Evolutionary conservation across 2,797 vertebrate genomes (phyloP), one percentile per base, ranked within the genome.

Genomic region (Eulemur albifrons): DNA sequence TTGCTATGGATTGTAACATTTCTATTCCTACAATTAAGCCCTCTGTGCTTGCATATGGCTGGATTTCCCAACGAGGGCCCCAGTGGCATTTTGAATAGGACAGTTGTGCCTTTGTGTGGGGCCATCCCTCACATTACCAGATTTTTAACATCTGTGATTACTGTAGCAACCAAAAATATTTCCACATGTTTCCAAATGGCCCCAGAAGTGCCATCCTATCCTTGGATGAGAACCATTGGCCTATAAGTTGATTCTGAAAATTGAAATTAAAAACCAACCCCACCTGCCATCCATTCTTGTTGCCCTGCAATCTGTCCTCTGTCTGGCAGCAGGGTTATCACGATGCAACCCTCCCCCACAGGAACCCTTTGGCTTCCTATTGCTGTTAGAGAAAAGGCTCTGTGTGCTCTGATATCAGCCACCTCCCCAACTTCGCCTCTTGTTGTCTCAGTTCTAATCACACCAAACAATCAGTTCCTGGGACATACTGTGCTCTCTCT

Each of bases 91-190:
- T 94, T 35, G 76, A 79, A 83, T 57, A 82, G 32, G 40, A 94
- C 4, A 38, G 17, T 65, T 93, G 32, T 72, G 11, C 21, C 32
- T 93, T 83, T 67, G 35, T 48, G 38, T 13, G 30, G 18, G 1
- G 13, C 13, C 11, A 9, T 35, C n/a, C 63, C n/a, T 92, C 61
- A 38, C 30, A 14, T 75, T 61, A 18, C 18, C 57, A 23, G 18
- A 54, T 45, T 87, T 95, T 92, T 86, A 88, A 82, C 50, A 83
- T 93, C 63, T 92, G 9, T 61, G 63, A 25, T 90, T 76, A 79
- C 10, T 88, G 20, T 9, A 92, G 35, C 75, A 95, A 63, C 50
- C 65, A 52, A 75, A 59, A 79, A 76, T 80, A 92, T 87, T 90
- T 92, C 38, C 32, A 54, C n/a, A 65, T 35, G 52, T 88, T 89